Percentiles rank a stretch among this genome's conserved stretches.
These are phyloP conservation scores for Diceros bicornis DNA, from an alignment of 2,797 vertebrate genomes.

Conservation along the genomic window DNA sequence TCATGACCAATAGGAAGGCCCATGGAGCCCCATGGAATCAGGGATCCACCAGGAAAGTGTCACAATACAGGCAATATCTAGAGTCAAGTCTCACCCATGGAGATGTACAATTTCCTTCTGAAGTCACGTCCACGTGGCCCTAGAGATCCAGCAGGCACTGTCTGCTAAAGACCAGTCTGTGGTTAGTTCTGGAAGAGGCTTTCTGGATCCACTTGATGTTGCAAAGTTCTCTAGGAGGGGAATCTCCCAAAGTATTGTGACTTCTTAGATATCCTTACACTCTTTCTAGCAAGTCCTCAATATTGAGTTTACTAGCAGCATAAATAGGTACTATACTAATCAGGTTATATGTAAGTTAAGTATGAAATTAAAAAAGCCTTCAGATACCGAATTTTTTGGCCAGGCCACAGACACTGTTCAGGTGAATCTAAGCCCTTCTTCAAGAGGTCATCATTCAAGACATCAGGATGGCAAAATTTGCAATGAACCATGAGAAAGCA, in stretches of 20 bases:
- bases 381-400: not conserved
- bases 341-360: not conserved
- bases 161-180: not conserved
- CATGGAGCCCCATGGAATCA: not conserved
- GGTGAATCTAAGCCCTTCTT: not conserved
- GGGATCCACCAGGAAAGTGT: not conserved
- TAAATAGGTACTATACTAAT: not conserved
- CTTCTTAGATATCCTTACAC: not conserved
- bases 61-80: not conserved
- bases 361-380: conserved; percentile 35
- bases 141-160: not conserved
- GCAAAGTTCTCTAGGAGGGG: not conserved
- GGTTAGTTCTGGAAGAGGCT: not conserved
- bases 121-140: not conserved
- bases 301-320: not conserved
- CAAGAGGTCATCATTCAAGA: not conserved
- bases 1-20: not conserved
- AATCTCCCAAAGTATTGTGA: not conserved
- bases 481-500: not conserved
- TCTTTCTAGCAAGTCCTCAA: not conserved
- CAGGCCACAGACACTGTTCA: not conserved
- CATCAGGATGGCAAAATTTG: not conserved
- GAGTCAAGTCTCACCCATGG: not conserved
- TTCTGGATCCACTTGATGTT: not conserved
- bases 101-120: conserved; percentile 11